A percentile compares a stretch with the other conserved stretches of the same genome.
Conservation (phyloP, 2,113 vertebrate species). For the Vicugna pacos region DNA sequence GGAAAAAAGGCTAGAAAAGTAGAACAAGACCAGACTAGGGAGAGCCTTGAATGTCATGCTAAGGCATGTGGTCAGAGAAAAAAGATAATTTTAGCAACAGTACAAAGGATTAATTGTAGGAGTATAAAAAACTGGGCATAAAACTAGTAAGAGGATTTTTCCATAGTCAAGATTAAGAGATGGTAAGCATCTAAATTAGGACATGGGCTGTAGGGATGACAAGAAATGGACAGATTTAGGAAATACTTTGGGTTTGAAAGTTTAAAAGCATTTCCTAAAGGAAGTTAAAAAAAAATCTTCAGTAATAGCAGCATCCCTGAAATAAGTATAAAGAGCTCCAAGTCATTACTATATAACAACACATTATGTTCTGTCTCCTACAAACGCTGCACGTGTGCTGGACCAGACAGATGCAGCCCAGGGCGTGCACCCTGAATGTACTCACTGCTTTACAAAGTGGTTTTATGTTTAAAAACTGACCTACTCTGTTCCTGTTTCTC, state of each 20-base stretch:
- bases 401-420: neutral
- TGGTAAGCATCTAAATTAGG: neutral
- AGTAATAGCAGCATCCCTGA: neutral
- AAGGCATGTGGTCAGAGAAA: neutral
- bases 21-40: neutral
- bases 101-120: neutral
- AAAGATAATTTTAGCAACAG: neutral
- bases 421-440: accelerated
- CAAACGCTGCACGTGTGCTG: neutral
- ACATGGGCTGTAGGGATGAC: neutral
- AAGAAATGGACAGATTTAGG: neutral
- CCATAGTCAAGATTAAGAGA: neutral
- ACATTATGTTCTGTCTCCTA: neutral
- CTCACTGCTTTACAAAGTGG: neutral
- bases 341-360: neutral
- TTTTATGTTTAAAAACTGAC: neutral
- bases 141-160: neutral
- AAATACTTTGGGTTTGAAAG: neutral
- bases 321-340: neutral
- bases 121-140: neutral
- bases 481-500: neutral
- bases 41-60: neutral
- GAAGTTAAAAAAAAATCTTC: neutral
- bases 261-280: neutral
- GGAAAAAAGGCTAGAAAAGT: neutral